Evolutionary conservation across 1,140 invertebrate species (phyloP), one percentile per base, ranked within the genome.

Genomic region (Coelopa frigida): DNA sequence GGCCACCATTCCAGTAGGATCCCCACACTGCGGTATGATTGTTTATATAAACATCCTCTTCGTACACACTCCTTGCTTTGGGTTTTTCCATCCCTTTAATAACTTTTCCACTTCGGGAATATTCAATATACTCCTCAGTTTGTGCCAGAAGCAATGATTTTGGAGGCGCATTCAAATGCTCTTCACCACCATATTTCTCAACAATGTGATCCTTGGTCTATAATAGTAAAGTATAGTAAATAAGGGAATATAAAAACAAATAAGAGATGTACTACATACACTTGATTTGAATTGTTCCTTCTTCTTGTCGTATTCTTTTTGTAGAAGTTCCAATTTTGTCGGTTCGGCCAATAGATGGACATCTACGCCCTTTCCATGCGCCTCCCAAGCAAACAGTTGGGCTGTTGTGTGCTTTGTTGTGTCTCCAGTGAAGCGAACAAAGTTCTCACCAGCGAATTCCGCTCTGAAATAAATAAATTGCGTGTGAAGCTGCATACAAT

Each of bases 311-410:
- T 91, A 98, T 64, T 97, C 89, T 46, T 87, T 81, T 58, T 95
- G 82, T 11, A 99, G 67, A 45, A 94, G 65, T 68, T 98, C 95
- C 21, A 98, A 70, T 74, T 98, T 98, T 5, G 97, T 99, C 1
- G 96, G 97, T 70, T 99, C 95, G 11, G 95, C 95, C 43, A 97
- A 75, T 21, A 98, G 73, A 73, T 99, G 93, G 4, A 99, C 90
- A 73, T 99, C 94, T 0, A 98, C 83, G 17, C 93, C 94, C 58
- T 86, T 85, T 46, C 90, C 84, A 61, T 90, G 85, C 1, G 94
- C 94, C 61, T 98, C 90, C 96, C 97, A 99, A 1, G 96, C 94
- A 79, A 99, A 99, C 53, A 97, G 57, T 69, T 98, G 94, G 15
- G 91, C 89, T 17, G 82, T 82, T 4, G 91, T 87, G 68, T 98